Evolutionary conservation across 2,797 vertebrate species (phyloP).

Genomic region (Cossypha niveicapilla): DNA sequence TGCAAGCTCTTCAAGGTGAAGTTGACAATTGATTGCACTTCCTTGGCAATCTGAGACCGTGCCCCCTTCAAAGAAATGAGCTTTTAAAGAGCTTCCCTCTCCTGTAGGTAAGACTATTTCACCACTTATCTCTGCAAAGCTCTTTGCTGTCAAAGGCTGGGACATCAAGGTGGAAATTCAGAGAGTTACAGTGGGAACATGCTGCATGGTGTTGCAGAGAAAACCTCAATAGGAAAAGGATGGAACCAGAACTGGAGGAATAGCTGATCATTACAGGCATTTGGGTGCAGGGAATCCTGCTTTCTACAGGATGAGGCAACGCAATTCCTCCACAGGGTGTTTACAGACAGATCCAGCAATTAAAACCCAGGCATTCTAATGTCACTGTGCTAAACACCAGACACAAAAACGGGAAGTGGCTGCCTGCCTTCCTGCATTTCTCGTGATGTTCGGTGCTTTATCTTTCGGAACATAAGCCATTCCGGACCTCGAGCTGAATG

Average conservation of each 20-base stretch:
- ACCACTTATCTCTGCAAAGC: neutral
- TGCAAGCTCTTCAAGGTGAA: neutral
- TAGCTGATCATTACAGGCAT: accelerated
- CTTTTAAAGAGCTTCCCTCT: neutral
- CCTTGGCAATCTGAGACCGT: neutral
- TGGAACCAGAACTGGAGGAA: neutral
- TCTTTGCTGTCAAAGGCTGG: neutral
- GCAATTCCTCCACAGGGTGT: accelerated
- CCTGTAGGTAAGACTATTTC: neutral
- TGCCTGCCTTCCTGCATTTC: neutral
- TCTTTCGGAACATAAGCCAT: neutral
- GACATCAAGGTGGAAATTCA: neutral
- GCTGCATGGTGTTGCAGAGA: neutral
- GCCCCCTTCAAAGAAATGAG: neutral
- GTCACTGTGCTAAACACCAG: neutral
- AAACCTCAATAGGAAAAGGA: neutral
- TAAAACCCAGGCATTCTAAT: neutral
- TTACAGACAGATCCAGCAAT: neutral
- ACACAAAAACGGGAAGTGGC: accelerated
- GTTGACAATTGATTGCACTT: neutral
- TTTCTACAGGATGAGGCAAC: neutral
- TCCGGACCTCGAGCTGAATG: neutral
- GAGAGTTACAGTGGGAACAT: neutral
- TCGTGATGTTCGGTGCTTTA: neutral
- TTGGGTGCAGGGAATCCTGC: neutral